Evolutionary conservation across 2,888 invertebrate genomes (phyloP).

Genomic region (Marasmarcha lunaedactyla): DNA sequence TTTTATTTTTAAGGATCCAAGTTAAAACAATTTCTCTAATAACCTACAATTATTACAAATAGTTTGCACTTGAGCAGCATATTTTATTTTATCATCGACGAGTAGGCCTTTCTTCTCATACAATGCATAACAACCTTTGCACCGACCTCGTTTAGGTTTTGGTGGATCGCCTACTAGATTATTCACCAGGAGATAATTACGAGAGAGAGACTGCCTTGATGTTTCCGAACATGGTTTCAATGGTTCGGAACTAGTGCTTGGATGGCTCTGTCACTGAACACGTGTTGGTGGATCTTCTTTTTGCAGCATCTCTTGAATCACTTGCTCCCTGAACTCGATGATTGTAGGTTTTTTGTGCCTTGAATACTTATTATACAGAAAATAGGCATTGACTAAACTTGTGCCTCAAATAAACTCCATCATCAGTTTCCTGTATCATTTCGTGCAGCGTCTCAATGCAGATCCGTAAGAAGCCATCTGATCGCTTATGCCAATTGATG

Average conservation of each 20-base stretch:
- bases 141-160: too few species aligned
- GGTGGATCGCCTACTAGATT: too few species aligned
- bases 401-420: slow-evolving; percentile 10
- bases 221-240: too few species aligned
- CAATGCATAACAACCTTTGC: too few species aligned
- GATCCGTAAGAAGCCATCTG: slow-evolving; percentile 12
- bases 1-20: too few species aligned
- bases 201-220: too few species aligned
- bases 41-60: too few species aligned
- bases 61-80: too few species aligned
- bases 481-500: slow-evolving; percentile 13
- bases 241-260: neutral
- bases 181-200: too few species aligned
- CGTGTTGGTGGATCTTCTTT: neutral
- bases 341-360: slow-evolving; percentile 10
- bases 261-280: neutral
- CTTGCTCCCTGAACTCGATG: slow-evolving; percentile 12
- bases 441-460: slow-evolving; percentile 8
- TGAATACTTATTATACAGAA: slow-evolving; percentile 10
- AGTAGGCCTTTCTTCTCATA: too few species aligned
- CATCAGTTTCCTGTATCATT: slow-evolving; percentile 8
- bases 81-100: too few species aligned
- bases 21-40: too few species aligned
- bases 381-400: slow-evolving; percentile 12
- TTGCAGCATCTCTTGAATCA: slow-evolving; percentile 5